Base-by-base conservation (phyloP, 2,113 vertebrate species). In the Trematocara variabile region DNA sequence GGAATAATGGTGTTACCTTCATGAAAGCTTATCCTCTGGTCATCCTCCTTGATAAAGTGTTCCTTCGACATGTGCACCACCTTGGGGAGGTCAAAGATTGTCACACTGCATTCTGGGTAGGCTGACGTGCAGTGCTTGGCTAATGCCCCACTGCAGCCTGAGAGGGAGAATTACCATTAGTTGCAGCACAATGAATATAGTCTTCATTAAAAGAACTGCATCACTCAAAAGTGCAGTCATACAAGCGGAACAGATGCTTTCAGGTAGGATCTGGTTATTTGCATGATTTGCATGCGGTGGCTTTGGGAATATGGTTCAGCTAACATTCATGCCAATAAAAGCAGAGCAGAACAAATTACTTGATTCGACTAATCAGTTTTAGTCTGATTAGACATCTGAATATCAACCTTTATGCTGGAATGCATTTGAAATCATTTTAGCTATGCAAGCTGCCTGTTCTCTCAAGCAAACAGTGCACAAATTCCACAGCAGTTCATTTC, bases 81-180 rank as follows among this genome's bases (percentile, higher is more conserved):
- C 41, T 96, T 96, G 0, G 97, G 96, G 79, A 97, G 89, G 91
- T 99, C 98, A 30, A 98, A 97, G 53, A 99, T 95, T 7, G 95
- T 97, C 77, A 98, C 96, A 0, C 25, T 91, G 79, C 96, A 97
- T 7, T 91, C 91, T 2, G 97, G 97, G 93, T 99, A 98, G 41
- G 95, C 90, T 7, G 96, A 94, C 14, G 94, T 92, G 82, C 93
- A 97, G 3, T 95, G 96, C 75, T 75, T 94, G 18, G 97, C 98
- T 95, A 99, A 94, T 48, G 97, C 97, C 22, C 98, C 98, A 6
- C 97, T 97, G 11, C 97, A 97, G 30, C 98, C 98, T 99, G 77
- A 85, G 80, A 81, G 68, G 80, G 58, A 84, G 20, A 82, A 86
- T 89, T 82, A 73, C 37, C 11, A 68, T 87, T 91, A 90, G 85